Percentiles rank a stretch among this genome's conserved stretches.
Conservation (phyloP, 2,113 vertebrate genomes). For the Pyxicephalus adspersus region DNA sequence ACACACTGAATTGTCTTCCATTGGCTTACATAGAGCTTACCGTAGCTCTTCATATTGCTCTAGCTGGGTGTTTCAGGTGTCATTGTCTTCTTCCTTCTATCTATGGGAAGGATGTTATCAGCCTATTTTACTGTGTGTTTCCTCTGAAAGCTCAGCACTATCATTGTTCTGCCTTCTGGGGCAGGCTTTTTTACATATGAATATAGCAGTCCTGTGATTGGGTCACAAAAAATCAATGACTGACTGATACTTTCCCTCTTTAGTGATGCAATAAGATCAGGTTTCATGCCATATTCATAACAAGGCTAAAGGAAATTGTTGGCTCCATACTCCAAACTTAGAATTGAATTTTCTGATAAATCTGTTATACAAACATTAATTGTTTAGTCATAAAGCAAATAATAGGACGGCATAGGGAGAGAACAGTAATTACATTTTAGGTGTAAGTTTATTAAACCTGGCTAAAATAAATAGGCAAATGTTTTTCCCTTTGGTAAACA, state of each 20-base stretch:
- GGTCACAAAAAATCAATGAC: slow-evolving; percentile 5
- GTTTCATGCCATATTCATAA: not conserved
- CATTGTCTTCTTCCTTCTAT: not conserved
- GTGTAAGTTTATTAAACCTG: no score
- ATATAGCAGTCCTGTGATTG: slow-evolving; percentile 4
- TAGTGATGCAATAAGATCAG: slow-evolving; percentile 3
- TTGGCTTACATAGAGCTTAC: not conserved
- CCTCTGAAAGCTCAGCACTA: slow-evolving; percentile 5
- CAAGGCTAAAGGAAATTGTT: no score
- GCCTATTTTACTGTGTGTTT: slow-evolving; percentile 11
- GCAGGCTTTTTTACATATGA: slow-evolving; percentile 10
- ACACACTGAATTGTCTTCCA: not conserved
- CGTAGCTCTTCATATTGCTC: not conserved
- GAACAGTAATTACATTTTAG: no score
- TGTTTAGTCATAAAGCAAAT: not conserved
- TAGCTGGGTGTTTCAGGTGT: slow-evolving; percentile 26
- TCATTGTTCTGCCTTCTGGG: slow-evolving; percentile 6
- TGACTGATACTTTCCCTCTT: not conserved
- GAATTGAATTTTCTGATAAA: not conserved
- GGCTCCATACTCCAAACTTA: no score
- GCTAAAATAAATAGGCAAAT: no score
- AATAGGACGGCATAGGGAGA: no score
- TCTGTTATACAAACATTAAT: not conserved
- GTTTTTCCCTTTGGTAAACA: no score
- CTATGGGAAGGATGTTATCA: slow-evolving; percentile 31